A percentile compares a stretch with the other conserved stretches of the same genome.
These are phyloP conservation scores for Oreonectes daqikongensis DNA, from an alignment of 2,797 vertebrate genomes.

Conservation along the genomic window DNA sequence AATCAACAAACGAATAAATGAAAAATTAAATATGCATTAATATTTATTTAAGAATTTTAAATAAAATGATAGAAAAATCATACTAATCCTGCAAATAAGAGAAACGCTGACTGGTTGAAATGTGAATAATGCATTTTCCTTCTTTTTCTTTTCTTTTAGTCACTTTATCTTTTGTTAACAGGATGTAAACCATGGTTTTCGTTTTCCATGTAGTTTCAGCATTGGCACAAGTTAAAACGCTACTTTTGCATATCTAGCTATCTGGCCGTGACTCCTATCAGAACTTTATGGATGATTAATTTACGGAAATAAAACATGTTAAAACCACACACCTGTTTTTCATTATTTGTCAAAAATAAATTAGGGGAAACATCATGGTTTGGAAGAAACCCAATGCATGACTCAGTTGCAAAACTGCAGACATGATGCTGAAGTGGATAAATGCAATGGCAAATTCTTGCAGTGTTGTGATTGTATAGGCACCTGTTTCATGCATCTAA, in stretches of 20 bases:
- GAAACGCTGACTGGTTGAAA: constrained; percentile 15
- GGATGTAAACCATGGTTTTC: constrained; percentile 21
- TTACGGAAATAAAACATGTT: constrained; percentile 44
- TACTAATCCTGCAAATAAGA: constrained; percentile 2
- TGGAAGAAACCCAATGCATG: constrained; percentile 32
- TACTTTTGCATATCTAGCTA: constrained; percentile 47
- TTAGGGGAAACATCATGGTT: constrained; percentile 53
- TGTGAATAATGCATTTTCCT: constrained; percentile 35
- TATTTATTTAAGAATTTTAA: too few species aligned
- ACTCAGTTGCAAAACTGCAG: background rate
- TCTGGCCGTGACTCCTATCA: constrained; percentile 56
- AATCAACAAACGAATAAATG: too few species aligned
- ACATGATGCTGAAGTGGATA: background rate
- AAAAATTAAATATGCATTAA: too few species aligned
- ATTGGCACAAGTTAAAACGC: constrained; percentile 61
- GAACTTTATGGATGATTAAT: constrained; percentile 48
- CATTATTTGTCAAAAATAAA: constrained; percentile 54
- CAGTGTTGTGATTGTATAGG: background rate
- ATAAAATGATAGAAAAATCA: too few species aligned
- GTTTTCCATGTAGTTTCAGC: constrained; percentile 44
- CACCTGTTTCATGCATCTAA: constrained; percentile 1
- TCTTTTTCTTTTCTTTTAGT: too few species aligned
- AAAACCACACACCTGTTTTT: constrained; percentile 59
- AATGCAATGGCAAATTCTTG: constrained; percentile 4
- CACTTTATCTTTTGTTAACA: constrained; percentile 57